These are phyloP conservation scores for Crotalus tigris DNA, from an alignment of 2,113 vertebrate genomes.

Conservation along the genomic window DNA sequence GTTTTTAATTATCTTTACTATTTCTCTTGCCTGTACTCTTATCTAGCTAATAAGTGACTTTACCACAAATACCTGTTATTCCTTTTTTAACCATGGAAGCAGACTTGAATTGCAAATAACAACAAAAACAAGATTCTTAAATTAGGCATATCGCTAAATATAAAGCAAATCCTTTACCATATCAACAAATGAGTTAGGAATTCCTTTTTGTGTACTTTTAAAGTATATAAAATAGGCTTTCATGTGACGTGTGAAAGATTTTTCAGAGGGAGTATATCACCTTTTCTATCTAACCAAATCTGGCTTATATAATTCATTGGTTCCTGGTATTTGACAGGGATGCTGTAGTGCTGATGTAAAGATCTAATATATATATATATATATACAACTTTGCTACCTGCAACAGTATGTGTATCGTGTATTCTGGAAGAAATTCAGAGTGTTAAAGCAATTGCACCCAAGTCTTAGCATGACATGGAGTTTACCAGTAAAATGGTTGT, in stretches of 20 bases:
- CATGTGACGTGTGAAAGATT: neutral
- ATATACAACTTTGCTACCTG: neutral
- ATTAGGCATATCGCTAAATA: neutral
- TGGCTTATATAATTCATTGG: neutral
- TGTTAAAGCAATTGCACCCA: neutral
- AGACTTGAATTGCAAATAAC: neutral
- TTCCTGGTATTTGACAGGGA: neutral
- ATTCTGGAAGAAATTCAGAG: neutral
- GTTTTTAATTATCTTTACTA: neutral
- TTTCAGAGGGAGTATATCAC: neutral
- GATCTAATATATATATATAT: neutral
- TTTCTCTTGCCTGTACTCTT: neutral
- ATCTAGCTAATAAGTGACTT: neutral
- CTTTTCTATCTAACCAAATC: neutral
- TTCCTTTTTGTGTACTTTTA: neutral
- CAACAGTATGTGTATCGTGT: neutral
- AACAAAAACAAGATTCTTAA: neutral
- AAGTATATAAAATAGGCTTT: neutral
- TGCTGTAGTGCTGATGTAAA: neutral
- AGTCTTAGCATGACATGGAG: neutral
- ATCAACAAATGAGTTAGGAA: neutral
- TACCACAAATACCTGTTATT: neutral
- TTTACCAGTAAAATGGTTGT: neutral
- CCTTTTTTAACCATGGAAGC: neutral
- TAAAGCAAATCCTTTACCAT: neutral